Conservation (phyloP, 2,113 vertebrate genomes). For the Calonectris borealis region DNA sequence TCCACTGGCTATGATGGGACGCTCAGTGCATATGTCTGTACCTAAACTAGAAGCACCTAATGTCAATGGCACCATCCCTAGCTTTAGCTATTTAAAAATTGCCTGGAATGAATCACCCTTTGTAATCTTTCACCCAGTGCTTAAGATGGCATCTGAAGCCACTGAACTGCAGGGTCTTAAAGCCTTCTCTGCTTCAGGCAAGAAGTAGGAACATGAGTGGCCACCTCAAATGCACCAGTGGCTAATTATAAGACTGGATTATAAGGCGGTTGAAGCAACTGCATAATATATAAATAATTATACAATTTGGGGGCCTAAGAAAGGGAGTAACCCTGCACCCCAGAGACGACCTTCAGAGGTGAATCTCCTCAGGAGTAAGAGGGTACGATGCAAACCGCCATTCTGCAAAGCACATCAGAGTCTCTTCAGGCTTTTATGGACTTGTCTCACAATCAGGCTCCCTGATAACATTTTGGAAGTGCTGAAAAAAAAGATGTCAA, state of each 20-base stretch:
- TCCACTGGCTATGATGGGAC: not conserved
- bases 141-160: not conserved
- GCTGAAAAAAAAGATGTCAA: not conserved
- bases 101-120: not conserved
- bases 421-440: not conserved
- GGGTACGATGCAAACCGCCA: accelerated
- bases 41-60: not conserved
- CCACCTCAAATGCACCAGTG: not conserved
- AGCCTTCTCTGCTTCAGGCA: not conserved
- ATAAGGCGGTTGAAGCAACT: not conserved
- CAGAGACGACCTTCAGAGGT: not conserved
- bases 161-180: not conserved
- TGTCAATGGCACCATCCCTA: not conserved
- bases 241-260: not conserved
- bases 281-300: not conserved
- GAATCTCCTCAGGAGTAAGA: not conserved
- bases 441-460: not conserved
- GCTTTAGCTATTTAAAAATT: not conserved
- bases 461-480: not conserved
- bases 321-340: not conserved
- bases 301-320: not conserved
- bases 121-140: not conserved
- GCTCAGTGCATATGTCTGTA: accelerated
- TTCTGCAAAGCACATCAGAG: not conserved
- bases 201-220: not conserved